Evolutionary conservation across 2,888 invertebrate species (phyloP).

Genomic region (Lasius fuliginosus): DNA sequence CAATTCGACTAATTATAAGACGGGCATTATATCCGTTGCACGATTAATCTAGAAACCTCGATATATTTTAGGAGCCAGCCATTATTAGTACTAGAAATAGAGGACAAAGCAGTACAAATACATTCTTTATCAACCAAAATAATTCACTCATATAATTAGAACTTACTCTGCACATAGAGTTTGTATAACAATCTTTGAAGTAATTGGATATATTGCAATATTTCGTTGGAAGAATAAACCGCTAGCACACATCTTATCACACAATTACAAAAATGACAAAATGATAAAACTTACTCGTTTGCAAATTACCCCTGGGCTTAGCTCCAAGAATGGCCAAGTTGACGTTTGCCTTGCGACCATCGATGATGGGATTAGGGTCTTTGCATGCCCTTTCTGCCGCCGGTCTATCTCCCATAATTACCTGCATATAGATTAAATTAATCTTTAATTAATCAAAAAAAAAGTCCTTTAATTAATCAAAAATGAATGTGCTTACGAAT

Average conservation of each 20-base stretch:
- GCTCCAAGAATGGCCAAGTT: conserved; percentile 99
- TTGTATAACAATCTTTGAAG: not conserved
- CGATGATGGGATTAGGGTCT: conserved; percentile 99
- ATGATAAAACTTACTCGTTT: conserved; percentile 89
- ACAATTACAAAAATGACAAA: not conserved
- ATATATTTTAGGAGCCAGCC: not conserved
- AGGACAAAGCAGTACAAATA: not conserved
- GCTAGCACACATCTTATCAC: not conserved
- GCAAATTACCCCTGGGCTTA: conserved; percentile 96
- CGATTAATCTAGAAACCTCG: not conserved
- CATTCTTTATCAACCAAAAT: not conserved
- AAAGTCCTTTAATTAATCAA: conserved; percentile 60
- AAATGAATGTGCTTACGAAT: not conserved
- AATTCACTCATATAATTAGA: not conserved
- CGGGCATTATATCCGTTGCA: not conserved
- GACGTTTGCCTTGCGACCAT: conserved; percentile 99
- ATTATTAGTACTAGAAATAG: not conserved
- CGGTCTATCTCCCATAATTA: conserved; percentile 98
- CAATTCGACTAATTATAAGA: not conserved
- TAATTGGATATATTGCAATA: not conserved
- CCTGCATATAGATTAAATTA: conserved; percentile 88
- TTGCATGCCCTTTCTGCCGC: conserved; percentile 98
- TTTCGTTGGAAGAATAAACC: not conserved
- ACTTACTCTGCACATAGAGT: not conserved
- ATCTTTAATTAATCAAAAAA: conserved; percentile 62